Evolutionary conservation across 2,113 vertebrate genomes (phyloP).

Genomic region (Sceloporus tristichus): DNA sequence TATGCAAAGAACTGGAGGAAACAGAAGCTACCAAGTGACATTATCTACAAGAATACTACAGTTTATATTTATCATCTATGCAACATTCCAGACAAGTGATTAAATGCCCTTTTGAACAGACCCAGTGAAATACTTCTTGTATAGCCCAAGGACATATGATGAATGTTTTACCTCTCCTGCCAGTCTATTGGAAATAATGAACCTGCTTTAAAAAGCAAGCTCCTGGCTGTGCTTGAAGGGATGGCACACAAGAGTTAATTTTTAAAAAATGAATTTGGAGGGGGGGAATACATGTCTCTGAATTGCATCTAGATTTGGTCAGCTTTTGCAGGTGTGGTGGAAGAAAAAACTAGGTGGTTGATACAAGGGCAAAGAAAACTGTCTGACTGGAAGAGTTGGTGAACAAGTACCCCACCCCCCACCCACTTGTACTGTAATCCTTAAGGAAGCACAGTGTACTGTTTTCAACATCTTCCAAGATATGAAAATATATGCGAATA

Average conservation of each 20-base stretch:
- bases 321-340: constrained; percentile 31
- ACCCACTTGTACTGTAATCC: constrained; percentile 55
- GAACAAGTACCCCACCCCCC: neutral
- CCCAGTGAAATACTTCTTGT: constrained; percentile 41
- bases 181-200: constrained; percentile 60
- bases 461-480: constrained; percentile 66
- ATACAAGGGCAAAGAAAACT: constrained; percentile 38
- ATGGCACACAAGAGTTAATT: constrained; percentile 57
- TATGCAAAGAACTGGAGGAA: constrained; percentile 48
- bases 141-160: constrained; percentile 44
- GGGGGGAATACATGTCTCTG: neutral
- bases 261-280: constrained; percentile 33
- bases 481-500: constrained; percentile 60
- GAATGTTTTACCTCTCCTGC: constrained; percentile 58
- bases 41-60: constrained; percentile 42
- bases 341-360: constrained; percentile 32
- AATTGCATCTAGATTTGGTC: constrained; percentile 28
- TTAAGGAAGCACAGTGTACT: constrained; percentile 53
- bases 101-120: constrained; percentile 51
- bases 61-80: constrained; percentile 59
- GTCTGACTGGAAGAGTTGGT: constrained; percentile 56
- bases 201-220: constrained; percentile 56
- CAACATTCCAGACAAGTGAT: constrained; percentile 53
- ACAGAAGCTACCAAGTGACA: constrained; percentile 38
- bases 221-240: constrained; percentile 48